phyloP scores from a whole-genome alignment of 1,140 invertebrate species.

The Caerostris extrusa region DNA sequence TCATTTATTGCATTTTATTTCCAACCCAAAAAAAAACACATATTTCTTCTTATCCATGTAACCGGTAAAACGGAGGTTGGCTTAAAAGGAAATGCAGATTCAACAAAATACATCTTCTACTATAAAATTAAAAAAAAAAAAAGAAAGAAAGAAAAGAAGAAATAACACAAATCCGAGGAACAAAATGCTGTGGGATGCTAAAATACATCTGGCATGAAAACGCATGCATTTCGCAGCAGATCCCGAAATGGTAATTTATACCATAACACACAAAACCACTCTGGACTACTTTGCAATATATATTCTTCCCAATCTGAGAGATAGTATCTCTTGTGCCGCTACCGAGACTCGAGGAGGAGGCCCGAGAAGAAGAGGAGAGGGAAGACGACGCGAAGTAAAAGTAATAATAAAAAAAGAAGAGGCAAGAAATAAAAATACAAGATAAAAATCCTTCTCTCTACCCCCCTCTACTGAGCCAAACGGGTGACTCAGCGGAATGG shows the following conservation, averaged over 20 bases:
- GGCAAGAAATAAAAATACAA: slow-evolving; percentile 35
- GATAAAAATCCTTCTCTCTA: not conserved
- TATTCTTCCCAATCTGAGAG: slow-evolving; percentile 12
- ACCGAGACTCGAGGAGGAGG: not conserved
- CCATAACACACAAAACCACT: slow-evolving; percentile 44
- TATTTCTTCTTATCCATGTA: too few relatives aligned
- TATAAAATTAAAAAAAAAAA: not conserved
- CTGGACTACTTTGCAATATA: slow-evolving; percentile 7
- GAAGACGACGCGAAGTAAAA: not conserved
- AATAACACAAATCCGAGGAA: not conserved
- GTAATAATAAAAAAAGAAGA: slow-evolving; percentile 21
- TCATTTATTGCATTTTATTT: too few relatives aligned
- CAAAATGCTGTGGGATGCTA: not conserved
- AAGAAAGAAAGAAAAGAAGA: not conserved
- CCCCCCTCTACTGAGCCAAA: slow-evolving; percentile 13
- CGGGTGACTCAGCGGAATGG: slow-evolving; percentile 70
- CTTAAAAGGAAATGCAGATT: too few relatives aligned
- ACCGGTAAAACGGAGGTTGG: too few relatives aligned
- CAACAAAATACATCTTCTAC: not conserved
- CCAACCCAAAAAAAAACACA: too few relatives aligned
- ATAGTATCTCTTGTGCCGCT: not conserved
- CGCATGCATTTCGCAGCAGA: not conserved
- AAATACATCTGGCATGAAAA: not conserved
- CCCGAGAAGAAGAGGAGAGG: not conserved
- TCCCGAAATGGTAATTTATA: slow-evolving; percentile 39